Base-by-base conservation (phyloP, 2,888 invertebrate genomes). In the Dicycla oo region DNA sequence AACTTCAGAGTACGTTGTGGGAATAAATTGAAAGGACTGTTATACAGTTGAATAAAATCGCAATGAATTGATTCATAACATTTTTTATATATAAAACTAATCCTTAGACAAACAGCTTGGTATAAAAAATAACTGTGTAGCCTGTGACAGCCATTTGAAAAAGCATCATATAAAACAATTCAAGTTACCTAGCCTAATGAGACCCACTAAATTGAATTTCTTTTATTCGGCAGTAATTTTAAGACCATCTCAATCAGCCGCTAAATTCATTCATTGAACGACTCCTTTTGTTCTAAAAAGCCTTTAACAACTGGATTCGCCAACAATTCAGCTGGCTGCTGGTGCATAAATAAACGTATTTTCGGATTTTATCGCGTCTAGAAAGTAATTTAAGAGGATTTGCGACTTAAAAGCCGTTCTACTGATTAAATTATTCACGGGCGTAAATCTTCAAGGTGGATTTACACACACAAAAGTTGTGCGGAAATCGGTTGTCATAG, bases 331-430 rank as follows among this genome's bases (percentile, higher is more conserved):
- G 47, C 54, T 79, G 62, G 40, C 34, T n/a, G n/a, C n/a, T 83
- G 47, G 43, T 81, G 83, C 72, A 83, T 83, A 81, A 81, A 83
- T 83, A 80, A 83, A 65, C 61, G 76, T 73, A 62, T 62, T 76
- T 80, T 76, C 49, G 61, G 72, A 75, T 68, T 70, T 80, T 83
- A 57, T 73, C 69, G 57, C 58, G 67, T 63, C 77, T 73, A 34
- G 65, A 83, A 80, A 70, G 73, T 67, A 76, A 80, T 76, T 73
- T 83, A 73, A 80, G 81, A 73, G 69, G 81, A 76, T 83, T 82
- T 80, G 70, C 15, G 68, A 71, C 68, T 73, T 79, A n/a, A 43
- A 73, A 66, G 56, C 70, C 60, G 61, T 80, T 58, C 57, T 61
- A 43, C 53, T 67, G 70, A 74, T 69, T 82, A 77, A 83, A 74